Base-by-base conservation (phyloP, 2,113 vertebrate genomes). In the Dipodomys ordii region DNA sequence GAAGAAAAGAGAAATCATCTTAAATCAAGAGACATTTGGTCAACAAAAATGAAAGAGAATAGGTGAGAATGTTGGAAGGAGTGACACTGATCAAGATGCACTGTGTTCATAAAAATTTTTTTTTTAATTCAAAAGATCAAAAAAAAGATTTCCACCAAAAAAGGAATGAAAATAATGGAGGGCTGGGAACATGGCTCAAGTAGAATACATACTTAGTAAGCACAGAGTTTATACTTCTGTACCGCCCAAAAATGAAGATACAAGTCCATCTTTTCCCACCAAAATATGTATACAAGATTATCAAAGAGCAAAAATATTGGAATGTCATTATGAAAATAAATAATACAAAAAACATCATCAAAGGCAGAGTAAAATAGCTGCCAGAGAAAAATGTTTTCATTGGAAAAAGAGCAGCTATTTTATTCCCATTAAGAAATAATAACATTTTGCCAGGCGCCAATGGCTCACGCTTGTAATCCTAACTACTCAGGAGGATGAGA, bases 301-400 rank as follows among this genome's bases (percentile, higher is more conserved):
- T 60, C 9, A 84, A 19, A 84, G 16, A 81, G 28, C 25, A 60
- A 96, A 84, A 96, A 91, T 77, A 92, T 0, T 88, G 67, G 28
- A 82, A 96, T 93, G 71, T 78, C 68, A 88, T 91, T 82, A 46
- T 87, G 22, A 95, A 92, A 83, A 91, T 73, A 87, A 90, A 44
- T 71, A 94, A 18, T 57, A 82, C 2, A 76, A 83, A 76, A 71
- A 82, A 77, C 79, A 39, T 74, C 74, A 84, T 74, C 57, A 90
- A 92, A 85, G 57, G 20, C 13, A 84, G 0, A 87, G 18, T n/a
- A 4, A 93, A 90, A 30, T 25, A 87, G 81, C 74, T 95, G 60
- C 44, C 83, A 92, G 32, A 88, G 68, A 90, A 96, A 92, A 94
- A 18, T 46, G 77, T 12, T 65, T 87, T 87, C 89, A 67, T 65